Conservation (phyloP, 2,797 vertebrate species). For the Cuculus canorus region DNA sequence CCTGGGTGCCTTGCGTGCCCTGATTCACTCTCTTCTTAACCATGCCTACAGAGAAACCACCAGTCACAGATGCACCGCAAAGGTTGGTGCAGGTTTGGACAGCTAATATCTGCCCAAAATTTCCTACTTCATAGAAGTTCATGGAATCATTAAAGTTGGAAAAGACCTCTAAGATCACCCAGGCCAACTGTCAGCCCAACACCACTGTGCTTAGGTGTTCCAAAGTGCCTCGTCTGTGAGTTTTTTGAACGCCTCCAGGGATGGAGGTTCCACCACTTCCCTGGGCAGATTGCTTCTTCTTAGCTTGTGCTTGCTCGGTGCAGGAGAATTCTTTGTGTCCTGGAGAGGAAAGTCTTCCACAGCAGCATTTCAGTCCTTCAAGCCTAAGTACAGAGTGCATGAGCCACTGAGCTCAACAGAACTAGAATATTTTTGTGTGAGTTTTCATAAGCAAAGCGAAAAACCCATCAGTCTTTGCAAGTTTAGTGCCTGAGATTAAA, state of each 20-base stretch:
- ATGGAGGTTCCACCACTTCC: too few species aligned
- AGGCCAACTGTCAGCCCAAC: too few species aligned
- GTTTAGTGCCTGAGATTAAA: not conserved
- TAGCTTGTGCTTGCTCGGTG: not conserved
- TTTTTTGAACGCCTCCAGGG: too few species aligned
- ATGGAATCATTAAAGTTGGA: too few species aligned
- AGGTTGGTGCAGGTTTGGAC: not conserved
- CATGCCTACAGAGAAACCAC: not conserved
- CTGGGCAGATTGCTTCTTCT: not conserved
- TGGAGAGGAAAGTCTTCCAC: not conserved
- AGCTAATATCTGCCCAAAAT: not conserved
- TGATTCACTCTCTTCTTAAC: not conserved
- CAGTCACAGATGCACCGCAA: not conserved
- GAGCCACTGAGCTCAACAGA: not conserved
- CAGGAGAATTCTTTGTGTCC: not conserved
- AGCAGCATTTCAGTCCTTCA: not conserved
- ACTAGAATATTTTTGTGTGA: not conserved
- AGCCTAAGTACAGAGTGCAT: not conserved
- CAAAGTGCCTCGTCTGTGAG: too few species aligned
- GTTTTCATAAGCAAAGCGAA: not conserved
- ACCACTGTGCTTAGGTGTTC: too few species aligned
- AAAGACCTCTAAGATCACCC: too few species aligned
- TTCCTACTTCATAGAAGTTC: not conserved
- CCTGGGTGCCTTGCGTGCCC: not conserved
- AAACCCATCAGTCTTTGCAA: not conserved